Evolutionary conservation across 2,888 invertebrate species (phyloP).

Genomic region (Nomada goodeniana): DNA sequence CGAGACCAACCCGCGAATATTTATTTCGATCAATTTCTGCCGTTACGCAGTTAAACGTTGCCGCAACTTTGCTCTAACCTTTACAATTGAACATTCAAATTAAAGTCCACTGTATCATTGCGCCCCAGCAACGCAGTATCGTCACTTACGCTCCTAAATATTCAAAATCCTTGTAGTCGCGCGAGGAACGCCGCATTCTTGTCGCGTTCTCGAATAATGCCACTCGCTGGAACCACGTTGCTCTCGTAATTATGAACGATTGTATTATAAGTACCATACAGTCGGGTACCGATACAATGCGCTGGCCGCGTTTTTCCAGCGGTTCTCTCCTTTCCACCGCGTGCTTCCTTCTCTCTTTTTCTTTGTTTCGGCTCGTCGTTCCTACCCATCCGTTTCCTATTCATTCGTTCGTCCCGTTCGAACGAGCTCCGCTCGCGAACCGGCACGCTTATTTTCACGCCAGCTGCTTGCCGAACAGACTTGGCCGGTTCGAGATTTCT

Average conservation of each 20-base stretch:
- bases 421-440: conserved; percentile 16
- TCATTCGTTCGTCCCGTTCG: not conserved
- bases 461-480: not conserved
- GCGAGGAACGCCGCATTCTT: not conserved
- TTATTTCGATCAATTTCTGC: too few relatives aligned
- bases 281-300: not conserved
- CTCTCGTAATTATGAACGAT: conserved; percentile 28
- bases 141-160: too few relatives aligned
- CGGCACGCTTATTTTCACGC: not conserved
- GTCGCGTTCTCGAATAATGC: not conserved
- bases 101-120: too few relatives aligned
- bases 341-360: not conserved
- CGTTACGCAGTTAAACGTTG: too few relatives aligned
- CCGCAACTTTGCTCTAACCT: too few relatives aligned
- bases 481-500: not conserved
- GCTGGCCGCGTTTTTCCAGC: not conserved
- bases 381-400: conserved; percentile 10
- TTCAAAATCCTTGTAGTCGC: too few relatives aligned
- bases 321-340: not conserved
- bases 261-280: conserved; percentile 1
- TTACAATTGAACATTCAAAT: too few relatives aligned
- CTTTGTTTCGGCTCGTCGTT: not conserved
- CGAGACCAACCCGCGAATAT: too few relatives aligned
- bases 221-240: conserved; percentile 15
- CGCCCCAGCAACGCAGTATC: too few relatives aligned